phyloP scores from a whole-genome alignment of 1,140 invertebrate species.

The Drosophila suzukii region DNA sequence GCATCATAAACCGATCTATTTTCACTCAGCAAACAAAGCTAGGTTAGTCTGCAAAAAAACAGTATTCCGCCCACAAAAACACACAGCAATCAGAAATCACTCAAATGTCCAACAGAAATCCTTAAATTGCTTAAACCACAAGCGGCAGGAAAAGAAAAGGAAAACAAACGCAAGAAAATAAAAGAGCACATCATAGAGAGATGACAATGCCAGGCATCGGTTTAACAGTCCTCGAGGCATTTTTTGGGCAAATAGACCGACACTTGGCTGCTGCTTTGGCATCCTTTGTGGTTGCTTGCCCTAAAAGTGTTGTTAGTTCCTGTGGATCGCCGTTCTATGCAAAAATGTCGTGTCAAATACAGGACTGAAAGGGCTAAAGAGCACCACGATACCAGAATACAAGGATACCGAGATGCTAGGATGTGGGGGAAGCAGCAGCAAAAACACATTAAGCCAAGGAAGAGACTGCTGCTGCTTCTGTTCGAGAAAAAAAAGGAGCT shows the following conservation, averaged over 20 bases:
- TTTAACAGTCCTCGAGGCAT: conserved; percentile 61
- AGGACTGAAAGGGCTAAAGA: conserved; percentile 50
- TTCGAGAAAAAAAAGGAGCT: conserved; percentile 19
- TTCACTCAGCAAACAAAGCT: conserved; percentile 32
- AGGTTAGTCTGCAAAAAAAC: neutral
- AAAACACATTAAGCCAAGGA: conserved; percentile 70
- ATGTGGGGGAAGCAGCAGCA: conserved; percentile 36
- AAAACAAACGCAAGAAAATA: conserved; percentile 33
- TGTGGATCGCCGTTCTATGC: conserved; percentile 46
- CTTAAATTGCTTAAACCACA: conserved; percentile 59
- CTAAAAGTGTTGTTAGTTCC: conserved; percentile 40
- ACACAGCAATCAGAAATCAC: conserved; percentile 42
- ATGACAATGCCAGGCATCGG: conserved; percentile 39
- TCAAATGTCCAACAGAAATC: conserved; percentile 54
- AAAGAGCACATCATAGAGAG: conserved; percentile 14
- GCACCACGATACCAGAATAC: neutral
- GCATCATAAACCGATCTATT: conserved; percentile 38
- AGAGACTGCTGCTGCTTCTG: conserved; percentile 8
- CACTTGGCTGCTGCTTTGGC: conserved; percentile 63
- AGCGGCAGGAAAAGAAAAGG: neutral
- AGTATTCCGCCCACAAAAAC: conserved; percentile 1
- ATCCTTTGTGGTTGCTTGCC: conserved; percentile 61
- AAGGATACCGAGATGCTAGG: neutral
- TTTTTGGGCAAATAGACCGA: conserved; percentile 68
- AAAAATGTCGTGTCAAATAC: conserved; percentile 67